Evolutionary conservation across 37 sponge, comb jelly and placozoan genomes (phyloP).

Genomic region (Spongia lamella): DNA sequence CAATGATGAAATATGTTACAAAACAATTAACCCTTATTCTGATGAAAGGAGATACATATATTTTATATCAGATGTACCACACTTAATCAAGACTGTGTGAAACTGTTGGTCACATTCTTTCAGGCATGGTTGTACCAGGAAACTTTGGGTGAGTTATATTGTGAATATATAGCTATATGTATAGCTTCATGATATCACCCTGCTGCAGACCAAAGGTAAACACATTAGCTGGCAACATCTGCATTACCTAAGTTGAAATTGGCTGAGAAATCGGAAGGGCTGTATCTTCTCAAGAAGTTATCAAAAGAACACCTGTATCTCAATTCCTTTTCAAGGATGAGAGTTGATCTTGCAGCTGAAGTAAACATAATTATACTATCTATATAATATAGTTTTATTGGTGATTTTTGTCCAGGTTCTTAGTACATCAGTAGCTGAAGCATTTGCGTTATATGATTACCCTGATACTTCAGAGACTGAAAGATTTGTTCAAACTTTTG

Average conservation of each 20-base stretch:
- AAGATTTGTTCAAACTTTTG: slow-evolving; percentile 11
- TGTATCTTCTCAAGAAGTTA: slow-evolving; percentile 11
- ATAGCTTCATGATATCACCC: neutral
- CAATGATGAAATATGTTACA: neutral
- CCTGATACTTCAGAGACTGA: slow-evolving; percentile 11
- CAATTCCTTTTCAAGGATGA: slow-evolving; percentile 38
- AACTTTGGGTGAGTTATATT: slow-evolving; percentile 25
- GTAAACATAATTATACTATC: neutral
- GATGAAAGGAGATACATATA: neutral
- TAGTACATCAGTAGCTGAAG: slow-evolving; percentile 39
- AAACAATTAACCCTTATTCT: slow-evolving; percentile 4
- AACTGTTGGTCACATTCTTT: slow-evolving; percentile 20
- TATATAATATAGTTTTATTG: neutral
- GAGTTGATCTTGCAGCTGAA: slow-evolving; percentile 36
- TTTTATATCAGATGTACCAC: slow-evolving; percentile 38
- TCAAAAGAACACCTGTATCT: slow-evolving; percentile 17
- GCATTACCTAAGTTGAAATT: neutral
- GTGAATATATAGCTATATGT: neutral
- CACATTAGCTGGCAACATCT: slow-evolving; percentile 35
- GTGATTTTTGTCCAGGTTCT: slow-evolving; percentile 23
- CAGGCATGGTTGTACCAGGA: slow-evolving; percentile 6
- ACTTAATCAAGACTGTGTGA: slow-evolving; percentile 20
- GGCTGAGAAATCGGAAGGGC: slow-evolving; percentile 19
- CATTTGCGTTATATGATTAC: slow-evolving; percentile 19
- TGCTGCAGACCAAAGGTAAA: slow-evolving; percentile 18